Conservation (phyloP, 1,140 invertebrate genomes). For the Neuroterus valhalla region DNA sequence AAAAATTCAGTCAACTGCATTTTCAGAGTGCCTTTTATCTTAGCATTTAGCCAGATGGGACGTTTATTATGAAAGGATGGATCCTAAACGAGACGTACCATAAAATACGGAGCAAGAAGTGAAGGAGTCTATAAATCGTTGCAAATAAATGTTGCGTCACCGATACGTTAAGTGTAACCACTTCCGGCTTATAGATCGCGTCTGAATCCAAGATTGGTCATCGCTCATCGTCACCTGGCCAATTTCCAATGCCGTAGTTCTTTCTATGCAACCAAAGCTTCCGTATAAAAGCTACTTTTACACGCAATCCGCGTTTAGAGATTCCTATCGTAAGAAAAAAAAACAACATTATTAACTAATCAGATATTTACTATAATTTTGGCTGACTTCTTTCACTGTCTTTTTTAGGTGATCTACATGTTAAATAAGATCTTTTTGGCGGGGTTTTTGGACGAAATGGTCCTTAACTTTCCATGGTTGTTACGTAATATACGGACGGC, state of each 20-base stretch:
- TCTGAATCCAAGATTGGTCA: constrained; percentile 53
- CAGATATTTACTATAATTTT: neutral
- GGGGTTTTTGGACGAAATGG: too few relatives aligned
- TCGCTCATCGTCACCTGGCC: constrained; percentile 42
- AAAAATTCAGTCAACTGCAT: neutral
- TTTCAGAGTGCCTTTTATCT: neutral
- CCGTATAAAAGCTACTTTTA: constrained; percentile 26
- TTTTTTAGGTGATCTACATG: too few relatives aligned
- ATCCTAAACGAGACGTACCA: constrained; percentile 29
- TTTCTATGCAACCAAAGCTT: constrained; percentile 8
- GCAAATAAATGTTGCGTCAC: constrained; percentile 45
- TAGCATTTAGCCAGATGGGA: neutral
- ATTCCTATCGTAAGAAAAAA: constrained; percentile 26
- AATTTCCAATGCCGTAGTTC: constrained; percentile 34
- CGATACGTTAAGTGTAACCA: constrained; percentile 53
- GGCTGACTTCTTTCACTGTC: neutral
- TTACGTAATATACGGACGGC: too few relatives aligned
- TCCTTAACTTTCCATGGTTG: too few relatives aligned
- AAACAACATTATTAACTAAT: neutral
- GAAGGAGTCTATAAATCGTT: constrained; percentile 29
- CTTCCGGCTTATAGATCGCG: constrained; percentile 58
- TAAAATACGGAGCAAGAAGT: constrained; percentile 17
- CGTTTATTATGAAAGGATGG: constrained; percentile 25
- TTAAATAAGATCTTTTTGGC: too few relatives aligned
- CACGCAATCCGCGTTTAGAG: constrained; percentile 21